These are phyloP conservation scores for Nothura maculosa DNA, from an alignment of 2,797 vertebrate genomes.

Conservation along the genomic window DNA sequence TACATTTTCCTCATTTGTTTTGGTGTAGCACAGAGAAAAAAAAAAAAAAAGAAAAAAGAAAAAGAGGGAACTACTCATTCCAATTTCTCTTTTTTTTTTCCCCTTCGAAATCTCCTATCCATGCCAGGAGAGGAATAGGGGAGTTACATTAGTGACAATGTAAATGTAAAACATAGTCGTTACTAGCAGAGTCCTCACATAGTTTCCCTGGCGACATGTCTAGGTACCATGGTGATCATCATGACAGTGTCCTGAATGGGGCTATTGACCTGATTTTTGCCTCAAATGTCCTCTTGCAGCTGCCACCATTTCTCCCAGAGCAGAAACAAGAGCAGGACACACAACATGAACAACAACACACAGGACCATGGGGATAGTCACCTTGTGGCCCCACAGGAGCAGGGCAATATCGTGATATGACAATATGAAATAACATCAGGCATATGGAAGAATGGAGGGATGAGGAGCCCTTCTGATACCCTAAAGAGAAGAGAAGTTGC, in stretches of 20 bases:
- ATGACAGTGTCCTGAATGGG: background rate
- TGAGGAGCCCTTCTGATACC: background rate
- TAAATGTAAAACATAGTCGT: background rate
- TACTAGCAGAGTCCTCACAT: background rate
- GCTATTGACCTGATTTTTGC: background rate
- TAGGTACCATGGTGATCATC: background rate
- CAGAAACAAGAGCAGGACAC: background rate
- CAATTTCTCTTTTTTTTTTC: background rate
- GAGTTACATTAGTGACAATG: background rate
- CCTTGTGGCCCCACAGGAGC: background rate
- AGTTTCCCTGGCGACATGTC: background rate
- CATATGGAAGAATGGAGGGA: background rate
- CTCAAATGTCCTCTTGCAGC: background rate
- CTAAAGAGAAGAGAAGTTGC: background rate
- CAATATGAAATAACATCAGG: background rate
- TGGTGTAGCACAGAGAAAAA: background rate
- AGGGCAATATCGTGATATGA: background rate
- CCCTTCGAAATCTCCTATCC: background rate
- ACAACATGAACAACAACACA: too few species aligned
- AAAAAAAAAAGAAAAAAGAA: background rate
- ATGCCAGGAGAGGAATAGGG: background rate
- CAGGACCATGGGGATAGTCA: background rate
- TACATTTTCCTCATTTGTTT: slow-evolving; percentile 34
- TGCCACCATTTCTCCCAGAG: background rate
- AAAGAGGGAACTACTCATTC: background rate